Evolutionary conservation across 2,797 vertebrate species (phyloP).

Genomic region (Macroramphosus scolopax): DNA sequence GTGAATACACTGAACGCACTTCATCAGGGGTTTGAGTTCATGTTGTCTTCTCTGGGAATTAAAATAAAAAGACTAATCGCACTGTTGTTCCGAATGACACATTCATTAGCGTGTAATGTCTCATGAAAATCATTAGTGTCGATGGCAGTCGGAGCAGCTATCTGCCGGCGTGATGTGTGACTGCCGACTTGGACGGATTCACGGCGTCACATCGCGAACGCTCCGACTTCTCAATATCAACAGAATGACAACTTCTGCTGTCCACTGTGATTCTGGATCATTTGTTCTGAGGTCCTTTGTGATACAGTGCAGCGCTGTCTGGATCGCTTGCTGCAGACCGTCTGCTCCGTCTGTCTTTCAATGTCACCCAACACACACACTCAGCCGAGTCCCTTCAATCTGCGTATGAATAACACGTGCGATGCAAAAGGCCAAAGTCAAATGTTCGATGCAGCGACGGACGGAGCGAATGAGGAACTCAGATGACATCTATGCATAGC

Average conservation of each 20-base stretch:
- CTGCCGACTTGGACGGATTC: conserved; percentile 23
- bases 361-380: no score
- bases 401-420: no score
- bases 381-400: no score
- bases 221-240: conserved; percentile 24
- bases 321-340: no score
- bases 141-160: conserved; percentile 37
- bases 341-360: no score
- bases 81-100: conserved; percentile 17
- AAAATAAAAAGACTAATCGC: conserved; percentile 10
- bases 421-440: no score
- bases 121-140: conserved; percentile 26
- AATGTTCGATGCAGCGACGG: no score
- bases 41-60: conserved; percentile 1
- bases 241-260: conserved; percentile 24
- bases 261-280: background rate
- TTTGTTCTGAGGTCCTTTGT: no score
- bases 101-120: conserved; percentile 30
- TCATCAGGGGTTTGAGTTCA: conserved; percentile 1
- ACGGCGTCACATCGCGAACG: conserved; percentile 15
- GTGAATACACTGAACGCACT: no score
- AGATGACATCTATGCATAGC: no score
- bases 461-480: no score
- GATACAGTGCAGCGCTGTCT: no score
- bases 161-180: conserved; percentile 31